Conservation (phyloP, 2,888 invertebrate genomes). For the Blastobasis adustella region DNA sequence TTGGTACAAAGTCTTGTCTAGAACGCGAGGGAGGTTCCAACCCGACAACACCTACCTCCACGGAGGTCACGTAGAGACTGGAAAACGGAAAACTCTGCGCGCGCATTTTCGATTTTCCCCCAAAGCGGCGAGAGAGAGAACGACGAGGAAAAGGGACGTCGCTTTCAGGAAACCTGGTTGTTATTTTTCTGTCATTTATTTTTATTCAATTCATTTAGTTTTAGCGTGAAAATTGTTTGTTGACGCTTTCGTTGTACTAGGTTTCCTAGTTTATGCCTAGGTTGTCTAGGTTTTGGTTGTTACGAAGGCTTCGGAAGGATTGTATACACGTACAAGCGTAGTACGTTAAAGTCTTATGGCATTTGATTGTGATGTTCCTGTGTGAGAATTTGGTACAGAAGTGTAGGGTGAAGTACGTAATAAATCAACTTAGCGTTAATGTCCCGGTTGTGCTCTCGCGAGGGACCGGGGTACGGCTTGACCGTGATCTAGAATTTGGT, state of each 20-base stretch:
- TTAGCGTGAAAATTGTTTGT: conserved; percentile 1
- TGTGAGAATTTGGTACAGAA: too few species aligned
- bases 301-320: not conserved
- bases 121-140: conserved; percentile 1
- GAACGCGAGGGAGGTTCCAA: too few species aligned
- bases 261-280: not conserved
- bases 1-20: too few species aligned
- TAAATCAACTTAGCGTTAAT: too few species aligned
- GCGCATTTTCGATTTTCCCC: conserved; percentile 9
- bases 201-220: conserved; percentile 6
- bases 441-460: too few species aligned
- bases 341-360: too few species aligned
- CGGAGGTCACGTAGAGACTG: not conserved
- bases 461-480: too few species aligned
- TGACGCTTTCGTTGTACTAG: not conserved
- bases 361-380: too few species aligned
- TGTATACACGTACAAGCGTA: not conserved
- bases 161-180: not conserved
- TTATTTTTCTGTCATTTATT: conserved; percentile 3
- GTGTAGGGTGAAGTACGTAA: too few species aligned
- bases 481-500: too few species aligned
- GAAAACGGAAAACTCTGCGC: not conserved
- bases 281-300: not conserved
- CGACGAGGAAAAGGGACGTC: not conserved
- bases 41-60: too few species aligned